A percentile compares a stretch with the other conserved stretches of the same genome.
Evolutionary conservation across 2,888 invertebrate genomes (phyloP).

Genomic region (Drosophila rellima): DNA sequence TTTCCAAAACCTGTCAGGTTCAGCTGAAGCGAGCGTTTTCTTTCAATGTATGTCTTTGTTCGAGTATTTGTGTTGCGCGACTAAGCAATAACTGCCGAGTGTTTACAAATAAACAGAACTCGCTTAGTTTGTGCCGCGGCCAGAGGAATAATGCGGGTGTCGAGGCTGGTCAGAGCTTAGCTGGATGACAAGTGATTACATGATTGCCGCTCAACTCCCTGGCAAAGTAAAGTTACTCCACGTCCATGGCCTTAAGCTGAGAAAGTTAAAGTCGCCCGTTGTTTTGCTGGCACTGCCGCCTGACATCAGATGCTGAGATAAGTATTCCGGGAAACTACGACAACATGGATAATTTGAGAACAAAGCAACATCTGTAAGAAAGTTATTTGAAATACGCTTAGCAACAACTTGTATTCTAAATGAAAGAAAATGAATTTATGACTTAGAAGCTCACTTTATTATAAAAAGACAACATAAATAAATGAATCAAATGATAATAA

Average conservation of each 20-base stretch:
- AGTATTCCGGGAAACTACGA: conserved; percentile 41
- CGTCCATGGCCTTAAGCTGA: conserved; percentile 13
- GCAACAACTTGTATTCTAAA: conserved; percentile 28
- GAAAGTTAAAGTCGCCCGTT: conserved; percentile 21
- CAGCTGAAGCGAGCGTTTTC: conserved; percentile 22
- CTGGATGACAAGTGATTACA: conserved; percentile 76
- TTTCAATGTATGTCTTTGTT: conserved; percentile 16
- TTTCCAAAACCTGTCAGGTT: conserved; percentile 56
- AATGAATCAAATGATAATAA: background rate
- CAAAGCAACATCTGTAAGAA: conserved; percentile 14
- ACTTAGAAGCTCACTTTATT: conserved; percentile 4
- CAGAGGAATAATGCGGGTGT: background rate
- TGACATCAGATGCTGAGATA: conserved; percentile 55
- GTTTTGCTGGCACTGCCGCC: conserved; percentile 19
- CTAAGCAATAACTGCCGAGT: conserved; percentile 59
- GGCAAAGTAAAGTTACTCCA: conserved; percentile 58
- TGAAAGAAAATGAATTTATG: conserved; percentile 44
- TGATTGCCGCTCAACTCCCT: conserved; percentile 56
- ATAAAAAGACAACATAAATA: conserved; percentile 3
- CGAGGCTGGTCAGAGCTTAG: conserved; percentile 61
- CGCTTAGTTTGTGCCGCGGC: background rate
- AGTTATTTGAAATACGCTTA: conserved; percentile 31
- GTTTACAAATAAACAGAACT: conserved; percentile 75
- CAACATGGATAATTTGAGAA: conserved; percentile 48
- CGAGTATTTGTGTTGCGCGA: conserved; percentile 23